A percentile compares a stretch with the other conserved stretches of the same genome.
These are phyloP conservation scores for Drosophila prostipennis DNA, from an alignment of 2,888 invertebrate genomes.

Conservation along the genomic window DNA sequence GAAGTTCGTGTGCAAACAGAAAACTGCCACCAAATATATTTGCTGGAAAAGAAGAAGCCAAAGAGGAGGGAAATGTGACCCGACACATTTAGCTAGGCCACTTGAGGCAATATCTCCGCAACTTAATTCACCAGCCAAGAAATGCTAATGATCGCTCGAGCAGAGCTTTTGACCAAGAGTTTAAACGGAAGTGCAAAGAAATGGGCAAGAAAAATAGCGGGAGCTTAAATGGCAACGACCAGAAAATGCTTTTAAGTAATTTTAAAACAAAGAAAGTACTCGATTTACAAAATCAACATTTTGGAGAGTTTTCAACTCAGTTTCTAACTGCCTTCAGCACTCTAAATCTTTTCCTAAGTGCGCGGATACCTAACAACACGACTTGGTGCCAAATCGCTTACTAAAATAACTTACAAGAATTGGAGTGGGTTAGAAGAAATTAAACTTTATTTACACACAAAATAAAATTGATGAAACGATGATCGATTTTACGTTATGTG, in stretches of 20 bases:
- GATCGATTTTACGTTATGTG: no score
- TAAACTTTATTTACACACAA: no score
- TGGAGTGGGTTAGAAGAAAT: no score
- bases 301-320: not conserved
- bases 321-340: not conserved
- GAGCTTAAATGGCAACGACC: constrained; percentile 18
- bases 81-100: constrained; percentile 67
- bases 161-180: not conserved
- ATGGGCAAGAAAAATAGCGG: constrained; percentile 2
- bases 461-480: no score
- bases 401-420: no score
- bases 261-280: not conserved
- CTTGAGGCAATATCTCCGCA: constrained; percentile 35
- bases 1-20: constrained; percentile 63
- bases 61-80: constrained; percentile 39
- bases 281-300: not conserved
- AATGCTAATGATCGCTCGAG: constrained; percentile 65
- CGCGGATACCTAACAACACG: no score
- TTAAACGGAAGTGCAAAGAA: constrained; percentile 4
- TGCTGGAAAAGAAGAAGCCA: not conserved
- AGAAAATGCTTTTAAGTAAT: constrained; percentile 24
- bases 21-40: constrained; percentile 16
- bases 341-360: no score
- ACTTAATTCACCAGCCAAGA: constrained; percentile 17
- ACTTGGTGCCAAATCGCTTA: no score